Evolutionary conservation across 2,797 vertebrate species (phyloP).

Genomic region (Anabas testudineus): DNA sequence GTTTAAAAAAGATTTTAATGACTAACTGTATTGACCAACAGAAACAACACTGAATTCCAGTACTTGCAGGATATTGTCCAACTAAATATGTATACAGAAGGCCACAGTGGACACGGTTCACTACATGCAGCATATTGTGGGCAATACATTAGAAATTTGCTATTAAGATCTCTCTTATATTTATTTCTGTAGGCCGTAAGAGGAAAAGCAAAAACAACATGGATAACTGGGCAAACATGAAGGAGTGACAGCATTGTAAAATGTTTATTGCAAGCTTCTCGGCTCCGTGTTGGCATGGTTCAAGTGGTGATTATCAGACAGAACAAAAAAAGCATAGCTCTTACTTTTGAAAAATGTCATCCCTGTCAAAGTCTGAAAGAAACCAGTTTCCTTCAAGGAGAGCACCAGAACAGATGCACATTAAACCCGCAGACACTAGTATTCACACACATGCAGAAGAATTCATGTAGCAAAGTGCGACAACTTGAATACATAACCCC

Average conservation of each 20-base stretch:
- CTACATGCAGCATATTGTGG: not conserved
- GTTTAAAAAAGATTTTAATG: constrained; percentile 21
- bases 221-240: not conserved
- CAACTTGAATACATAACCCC: constrained; percentile 33
- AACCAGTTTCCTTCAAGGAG: constrained; percentile 21
- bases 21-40: constrained; percentile 2
- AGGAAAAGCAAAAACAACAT: not conserved
- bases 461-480: constrained; percentile 1
- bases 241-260: not conserved
- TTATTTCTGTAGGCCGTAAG: too few relatives aligned
- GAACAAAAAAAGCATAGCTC: constrained; percentile 13
- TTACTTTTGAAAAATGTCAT: constrained; percentile 7
- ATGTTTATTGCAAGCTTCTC: not conserved
- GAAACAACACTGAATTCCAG: constrained; percentile 1
- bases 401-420: not conserved
- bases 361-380: constrained; percentile 17
- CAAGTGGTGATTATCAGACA: constrained; percentile 13
- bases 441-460: not conserved
- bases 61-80: not conserved
- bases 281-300: constrained; percentile 4
- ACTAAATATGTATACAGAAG: too few relatives aligned
- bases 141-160: too few relatives aligned
- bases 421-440: not conserved
- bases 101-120: not conserved
- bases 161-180: too few relatives aligned